Base-by-base conservation (phyloP, 2,888 invertebrate genomes). In the Leptinotarsa juncta region DNA sequence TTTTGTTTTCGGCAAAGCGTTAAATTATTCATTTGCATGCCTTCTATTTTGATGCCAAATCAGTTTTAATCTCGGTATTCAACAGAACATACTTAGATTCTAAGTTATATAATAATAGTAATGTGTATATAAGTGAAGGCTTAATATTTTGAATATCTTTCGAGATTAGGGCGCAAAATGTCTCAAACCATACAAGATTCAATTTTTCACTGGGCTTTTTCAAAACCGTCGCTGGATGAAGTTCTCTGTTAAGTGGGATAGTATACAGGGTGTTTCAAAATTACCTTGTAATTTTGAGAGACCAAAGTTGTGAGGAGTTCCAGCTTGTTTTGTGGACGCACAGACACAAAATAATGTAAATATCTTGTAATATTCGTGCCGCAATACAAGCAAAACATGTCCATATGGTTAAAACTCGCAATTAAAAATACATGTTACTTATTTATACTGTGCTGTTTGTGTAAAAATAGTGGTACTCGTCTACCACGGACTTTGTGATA, bases 401-500 rank as follows among this genome's bases (percentile, higher is more conserved):
- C 84, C 83, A 84, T 81, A 85, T 83, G 83, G 83, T 81, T 83
- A 84, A 86, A 84, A 86, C 85, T 87, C 86, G 86, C 86, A 86
- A 86, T 85, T 85, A 85, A 83, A 82, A 74, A 84, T 88, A 86
- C 86, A 87, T 87, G 87, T 87, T 88, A 87, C 86, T 88, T 87
- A 87, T 87, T 87, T 87, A 87, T 88, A 87, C 86, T 87, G 87
- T 87, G 87, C 87, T 87, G 87, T 87, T 86, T 86, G 86, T 87
- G 87, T 87, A 87, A 78, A 79, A 79, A 74, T 42, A 74, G 77
- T 78, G 77, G 78, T 75, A 76, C 65, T 83, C 85, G 82, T 82
- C 81, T 82, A 85, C 86, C 87, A 86, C 86, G 86, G 87, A 87
- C 87, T 87, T 87, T 87, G 87, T 87, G 87, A 87, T 87, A 87